Base-by-base conservation (phyloP, 2,888 invertebrate genomes). In the Escarpia spicata region DNA sequence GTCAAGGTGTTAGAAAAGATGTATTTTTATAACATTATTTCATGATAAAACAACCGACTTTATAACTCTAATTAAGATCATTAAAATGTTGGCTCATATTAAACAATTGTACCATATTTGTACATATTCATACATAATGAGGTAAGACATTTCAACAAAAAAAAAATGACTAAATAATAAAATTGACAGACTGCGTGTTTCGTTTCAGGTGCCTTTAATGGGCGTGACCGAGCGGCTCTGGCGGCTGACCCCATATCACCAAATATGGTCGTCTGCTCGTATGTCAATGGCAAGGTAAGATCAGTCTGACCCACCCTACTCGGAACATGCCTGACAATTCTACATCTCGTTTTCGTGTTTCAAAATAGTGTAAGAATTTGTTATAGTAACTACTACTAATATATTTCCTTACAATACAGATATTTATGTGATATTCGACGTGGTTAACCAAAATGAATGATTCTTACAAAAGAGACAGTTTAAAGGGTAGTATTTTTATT, bases 261-360 rank as follows among this genome's bases (percentile, higher is more conserved):
- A 91, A 96, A 97, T 94, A 95, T 97, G 94, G 97, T 96, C 31
- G 97, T 97, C 44, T 97, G 96, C 92, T 96, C 96, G n/a, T 96
- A 96, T 92, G 96, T 97, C 37, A 97, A 97, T 94, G 97, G 97
- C 92, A 97, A 97, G 95, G 95, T 94, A 92, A 31, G 89, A 92
- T 37, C 15, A 8, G 43, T 89, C 43, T 89, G n/a, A 44, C 43
- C 37, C 43, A 43, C 31, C 43, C 52, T 91, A 44, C 75, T 19
- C 75, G 26, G n/a, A 75, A 26, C 19, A 60, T 75, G 19, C 75
- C 26, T 75, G 52, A 52, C 6, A n/a, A n/a, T 75, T 26, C 75
- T 75, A 75, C 26, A 26, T 75, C 10, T 52, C 9, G 15, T 52
- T 15, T 52, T 52, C 9, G 6, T 8, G 9, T 52, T 52, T 52